Evolutionary conservation across 2,113 vertebrate genomes (phyloP).

Genomic region (Coryphaenoides rupestris): DNA sequence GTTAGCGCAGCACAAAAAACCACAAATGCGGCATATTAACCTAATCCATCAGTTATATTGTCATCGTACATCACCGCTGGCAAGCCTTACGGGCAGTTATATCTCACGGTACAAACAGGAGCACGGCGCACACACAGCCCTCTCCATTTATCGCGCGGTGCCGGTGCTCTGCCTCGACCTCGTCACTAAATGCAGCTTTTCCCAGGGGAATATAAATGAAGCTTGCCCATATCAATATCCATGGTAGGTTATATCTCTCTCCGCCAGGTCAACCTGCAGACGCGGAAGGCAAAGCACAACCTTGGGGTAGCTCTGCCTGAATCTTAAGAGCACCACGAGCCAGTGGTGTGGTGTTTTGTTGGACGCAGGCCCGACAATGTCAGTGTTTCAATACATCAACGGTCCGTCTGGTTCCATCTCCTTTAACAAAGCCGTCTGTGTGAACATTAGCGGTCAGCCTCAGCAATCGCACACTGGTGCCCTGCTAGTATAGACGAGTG

Average conservation of each 20-base stretch:
- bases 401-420: conserved; percentile 35
- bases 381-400: conserved; percentile 35
- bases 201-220: conserved; percentile 55
- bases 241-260: conserved; percentile 49
- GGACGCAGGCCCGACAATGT: conserved; percentile 17
- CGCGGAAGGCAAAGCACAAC: not conserved
- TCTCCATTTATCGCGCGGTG: conserved; percentile 48
- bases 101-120: conserved; percentile 54
- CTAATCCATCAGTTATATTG: conserved; percentile 45
- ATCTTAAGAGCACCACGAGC: conserved; percentile 30
- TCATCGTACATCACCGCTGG: conserved; percentile 27
- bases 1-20: not conserved
- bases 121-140: conserved; percentile 20
- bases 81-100: conserved; percentile 40
- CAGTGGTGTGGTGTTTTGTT: not conserved
- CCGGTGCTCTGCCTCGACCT: conserved; percentile 56
- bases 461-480: too few species aligned
- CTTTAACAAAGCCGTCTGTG: too few species aligned
- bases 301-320: conserved; percentile 7
- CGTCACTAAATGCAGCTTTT: conserved; percentile 45
- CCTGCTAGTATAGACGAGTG: too few species aligned
- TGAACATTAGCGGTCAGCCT: too few species aligned
- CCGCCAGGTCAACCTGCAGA: conserved; percentile 47
- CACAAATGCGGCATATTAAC: conserved; percentile 11
- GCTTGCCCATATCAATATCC: conserved; percentile 50